Percentiles rank a stretch among this genome's conserved stretches.
Evolutionary conservation across 2,888 invertebrate species (phyloP).

Genomic region (Pterostichus niger): DNA sequence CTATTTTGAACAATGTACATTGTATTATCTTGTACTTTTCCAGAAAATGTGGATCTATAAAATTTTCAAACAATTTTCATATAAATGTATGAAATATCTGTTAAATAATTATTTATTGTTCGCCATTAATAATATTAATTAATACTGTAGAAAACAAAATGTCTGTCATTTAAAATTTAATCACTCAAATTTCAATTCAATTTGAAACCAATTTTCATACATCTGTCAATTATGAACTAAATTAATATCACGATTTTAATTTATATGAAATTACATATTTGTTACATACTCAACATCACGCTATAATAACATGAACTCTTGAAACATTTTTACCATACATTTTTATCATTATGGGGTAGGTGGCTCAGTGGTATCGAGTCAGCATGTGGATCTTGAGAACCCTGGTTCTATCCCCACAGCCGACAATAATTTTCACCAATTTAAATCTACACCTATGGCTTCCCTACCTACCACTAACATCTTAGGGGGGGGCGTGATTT

Average conservation of each 20-base stretch:
- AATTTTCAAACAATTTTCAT: too few species aligned
- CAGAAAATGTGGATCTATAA: not conserved
- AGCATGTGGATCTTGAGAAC: too few species aligned
- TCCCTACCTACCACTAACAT: too few species aligned
- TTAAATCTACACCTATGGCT: too few species aligned
- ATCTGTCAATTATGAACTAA: not conserved
- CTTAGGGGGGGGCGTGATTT: too few species aligned
- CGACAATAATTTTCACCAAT: too few species aligned
- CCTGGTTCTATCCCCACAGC: too few species aligned
- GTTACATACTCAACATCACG: too few species aligned
- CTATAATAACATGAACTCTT: too few species aligned
- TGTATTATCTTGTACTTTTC: not conserved
- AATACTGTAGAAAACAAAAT: not conserved
- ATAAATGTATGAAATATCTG: too few species aligned
- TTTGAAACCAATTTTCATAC: not conserved
- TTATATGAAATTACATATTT: not conserved
- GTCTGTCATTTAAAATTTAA: not conserved
- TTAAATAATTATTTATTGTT: not conserved
- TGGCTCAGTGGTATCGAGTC: not conserved
- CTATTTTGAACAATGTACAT: not conserved
- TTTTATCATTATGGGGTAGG: too few species aligned
- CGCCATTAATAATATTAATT: not conserved
- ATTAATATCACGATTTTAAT: not conserved
- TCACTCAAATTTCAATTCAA: not conserved
- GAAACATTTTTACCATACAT: too few species aligned